Evolutionary conservation across 2,888 invertebrate genomes (phyloP), one percentile per base, ranked within the genome.

Genomic region (Rambutsinella grinnellia): DNA sequence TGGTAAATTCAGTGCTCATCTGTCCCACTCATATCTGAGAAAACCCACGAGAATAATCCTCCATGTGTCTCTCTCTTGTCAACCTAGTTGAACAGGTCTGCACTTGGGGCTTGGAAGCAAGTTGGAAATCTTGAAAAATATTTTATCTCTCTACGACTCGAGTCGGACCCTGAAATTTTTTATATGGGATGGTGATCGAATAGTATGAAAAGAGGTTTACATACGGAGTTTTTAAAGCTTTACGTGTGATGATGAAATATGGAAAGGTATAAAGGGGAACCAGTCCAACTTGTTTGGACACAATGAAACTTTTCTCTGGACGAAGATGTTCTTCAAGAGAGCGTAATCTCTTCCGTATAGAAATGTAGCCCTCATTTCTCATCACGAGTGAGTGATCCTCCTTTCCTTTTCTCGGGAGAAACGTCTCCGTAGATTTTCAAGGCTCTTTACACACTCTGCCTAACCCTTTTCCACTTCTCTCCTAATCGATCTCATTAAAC

Each of bases 401-500:
- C 66, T 67, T 27, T 24, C 17, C 19, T 26, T 67, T 47, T 21
- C 5, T 27, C 10, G 6, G 21, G 26, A 58, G 15, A 17, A n/a
- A 17, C 17, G 51, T 23, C 44, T 36, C 3, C 13, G 54, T 21
- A 49, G 49, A 15, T 8, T 54, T 21, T 21, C 54, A 36, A 36
- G 15, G 13, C 6, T 13, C 36, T 36, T 13, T 36, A 36, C 13
- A 36, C 36, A 36, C 6, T 36, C 5, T 36, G 13, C 5, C 5
- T 36, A 36, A 36, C 36, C 36, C 6, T 8, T 13, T 8, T 8
- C 36, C 36, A 5, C 13, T 36, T 36, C 24, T 47, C 66, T 10
- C 19, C 54, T 67, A 67, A 67, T 67, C 53, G 54, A 67, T 67
- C 66, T 67, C 66, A 67, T 67, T 65, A 65, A 65, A 51, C 36